phyloP scores from a whole-genome alignment of 2,113 vertebrate species.

The Poecile atricapillus region DNA sequence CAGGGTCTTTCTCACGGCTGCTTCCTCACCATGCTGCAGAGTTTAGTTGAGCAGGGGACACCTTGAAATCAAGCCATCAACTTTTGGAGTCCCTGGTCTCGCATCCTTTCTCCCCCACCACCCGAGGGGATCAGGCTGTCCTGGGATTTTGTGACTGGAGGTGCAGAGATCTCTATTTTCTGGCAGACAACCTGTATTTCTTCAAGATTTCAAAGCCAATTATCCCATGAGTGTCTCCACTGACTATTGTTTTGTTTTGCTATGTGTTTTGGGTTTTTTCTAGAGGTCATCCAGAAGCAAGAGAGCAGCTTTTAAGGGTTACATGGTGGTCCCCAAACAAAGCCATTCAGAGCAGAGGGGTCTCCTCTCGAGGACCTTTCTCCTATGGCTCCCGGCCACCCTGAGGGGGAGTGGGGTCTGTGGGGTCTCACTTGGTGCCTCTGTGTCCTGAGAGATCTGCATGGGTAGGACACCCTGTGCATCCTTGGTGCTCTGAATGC shows the following conservation, averaged over 20 bases:
- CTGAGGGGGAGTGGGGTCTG: rapidly evolving
- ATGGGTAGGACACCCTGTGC: rapidly evolving
- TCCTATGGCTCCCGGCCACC: rapidly evolving
- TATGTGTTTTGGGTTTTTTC: background rate
- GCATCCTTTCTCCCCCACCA: rapidly evolving
- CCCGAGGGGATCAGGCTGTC: background rate
- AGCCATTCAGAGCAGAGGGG: background rate
- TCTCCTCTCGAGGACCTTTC: background rate
- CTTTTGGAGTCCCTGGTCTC: background rate
- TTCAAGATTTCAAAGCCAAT: background rate
- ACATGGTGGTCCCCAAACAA: background rate
- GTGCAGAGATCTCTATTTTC: background rate
- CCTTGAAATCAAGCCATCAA: background rate
- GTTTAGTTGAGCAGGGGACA: background rate
- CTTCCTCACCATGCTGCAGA: rapidly evolving
- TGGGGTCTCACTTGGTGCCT: rapidly evolving
- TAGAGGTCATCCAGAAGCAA: background rate
- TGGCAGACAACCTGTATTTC: background rate
- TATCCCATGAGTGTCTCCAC: background rate
- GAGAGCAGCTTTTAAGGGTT: background rate
- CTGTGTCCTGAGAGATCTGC: background rate
- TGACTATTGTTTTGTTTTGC: background rate
- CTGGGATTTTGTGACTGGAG: background rate
- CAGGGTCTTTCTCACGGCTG: background rate
- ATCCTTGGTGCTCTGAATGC: background rate